A percentile compares a stretch with the other conserved stretches of the same genome.
These are phyloP conservation scores for Parnassius glacialis DNA, from an alignment of 2,888 invertebrate genomes.

Conservation along the genomic window DNA sequence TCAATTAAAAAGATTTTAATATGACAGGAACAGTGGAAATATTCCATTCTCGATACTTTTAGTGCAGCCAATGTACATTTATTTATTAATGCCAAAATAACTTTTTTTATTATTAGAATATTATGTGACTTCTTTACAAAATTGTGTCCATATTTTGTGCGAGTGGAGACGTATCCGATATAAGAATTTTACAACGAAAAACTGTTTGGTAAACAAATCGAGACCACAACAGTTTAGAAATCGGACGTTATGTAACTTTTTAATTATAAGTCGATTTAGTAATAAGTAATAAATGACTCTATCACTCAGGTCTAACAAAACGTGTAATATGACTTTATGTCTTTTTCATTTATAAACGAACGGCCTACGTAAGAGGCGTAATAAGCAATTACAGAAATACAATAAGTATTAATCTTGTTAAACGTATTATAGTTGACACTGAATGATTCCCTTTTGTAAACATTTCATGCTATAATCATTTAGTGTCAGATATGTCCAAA, in stretches of 20 bases:
- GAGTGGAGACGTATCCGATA: background rate
- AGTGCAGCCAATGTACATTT: too few relatives aligned
- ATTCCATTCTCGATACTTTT: too few relatives aligned
- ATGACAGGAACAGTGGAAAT: too few relatives aligned
- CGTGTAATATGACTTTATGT: conserved; percentile 1
- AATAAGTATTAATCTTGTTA: too few relatives aligned
- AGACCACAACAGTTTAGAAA: conserved; percentile 16
- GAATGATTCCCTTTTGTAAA: too few relatives aligned
- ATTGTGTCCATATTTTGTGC: conserved; percentile 1
- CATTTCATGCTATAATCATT: too few relatives aligned
- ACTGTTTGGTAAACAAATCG: conserved; percentile 14
- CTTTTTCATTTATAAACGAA: background rate
- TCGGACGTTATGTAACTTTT: conserved; percentile 7
- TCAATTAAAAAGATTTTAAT: too few relatives aligned
- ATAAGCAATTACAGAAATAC: too few relatives aligned
- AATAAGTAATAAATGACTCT: background rate
- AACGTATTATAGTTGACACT: too few relatives aligned
- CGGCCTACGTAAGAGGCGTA: too few relatives aligned
- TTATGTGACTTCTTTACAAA: background rate
- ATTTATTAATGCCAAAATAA: too few relatives aligned
- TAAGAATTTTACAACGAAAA: background rate
- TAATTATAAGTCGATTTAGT: conserved; percentile 8
- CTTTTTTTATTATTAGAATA: background rate
- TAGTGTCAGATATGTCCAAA: too few relatives aligned
- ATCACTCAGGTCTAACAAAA: background rate